Base-by-base conservation (phyloP, 2,797 vertebrate genomes). In the Muraenolepis orangiensis region DNA sequence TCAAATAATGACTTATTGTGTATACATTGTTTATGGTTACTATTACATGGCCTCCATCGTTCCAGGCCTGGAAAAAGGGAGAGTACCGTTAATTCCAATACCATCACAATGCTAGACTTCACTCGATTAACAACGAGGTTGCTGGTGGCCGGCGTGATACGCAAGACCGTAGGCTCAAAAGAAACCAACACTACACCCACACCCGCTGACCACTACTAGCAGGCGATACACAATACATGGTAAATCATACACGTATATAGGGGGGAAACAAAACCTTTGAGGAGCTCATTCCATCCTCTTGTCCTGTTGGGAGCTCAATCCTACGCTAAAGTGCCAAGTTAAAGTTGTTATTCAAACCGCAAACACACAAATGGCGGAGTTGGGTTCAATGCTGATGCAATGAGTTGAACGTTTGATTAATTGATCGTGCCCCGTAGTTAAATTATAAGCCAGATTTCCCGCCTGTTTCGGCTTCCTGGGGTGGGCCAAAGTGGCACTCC, bases 361-460 rank as follows among this genome's bases (percentile, higher is more conserved):
- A 46, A 75, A 69, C 57, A 38, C 46, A 73, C 80, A 76, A 71
- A 66, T 82, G 57, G 75, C 74, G 57, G 70, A 74, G 78, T 80
- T 81, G 28, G 71, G 32, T 76, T 78, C 75, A 66, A 64, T 64
- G 57, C 57, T 64, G 77, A 86, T 75, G 76, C 51, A 82, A 90
- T 86, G 81, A 80, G 81, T 86, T 74, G 75, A 57, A 74, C 8
- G 57, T 82, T 80, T 78, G 77, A 73, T 81, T 88, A 81, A 88
- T 76, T 77, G 73, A 81, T 88, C 89, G 70, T 79, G 74, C 76
- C 76, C 72, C 85, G 86, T 73, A 82, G 76, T 82, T 82, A 76
- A 88, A 84, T 89, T 75, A 86, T 72, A 74, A 82, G 34, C 32
- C 78, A 75, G 57, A 83, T 80, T 77, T 80, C 73, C 26, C 0